Evolutionary conservation across 2,113 vertebrate genomes (phyloP).

Genomic region (Charadrius vociferus): DNA sequence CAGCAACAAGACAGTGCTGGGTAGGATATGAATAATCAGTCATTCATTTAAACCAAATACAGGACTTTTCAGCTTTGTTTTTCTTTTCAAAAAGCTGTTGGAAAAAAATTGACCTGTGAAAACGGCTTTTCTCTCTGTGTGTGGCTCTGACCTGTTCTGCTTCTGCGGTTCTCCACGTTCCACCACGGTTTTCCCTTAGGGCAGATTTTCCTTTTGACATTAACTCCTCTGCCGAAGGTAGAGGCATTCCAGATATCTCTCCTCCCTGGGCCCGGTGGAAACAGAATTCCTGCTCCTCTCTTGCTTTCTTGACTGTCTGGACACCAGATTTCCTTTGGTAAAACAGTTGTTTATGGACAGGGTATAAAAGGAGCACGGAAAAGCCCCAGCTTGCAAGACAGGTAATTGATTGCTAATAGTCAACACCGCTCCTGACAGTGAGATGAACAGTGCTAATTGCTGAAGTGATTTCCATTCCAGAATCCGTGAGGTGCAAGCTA

Average conservation of each 20-base stretch:
- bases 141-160: background rate
- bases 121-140: background rate
- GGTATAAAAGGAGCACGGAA: background rate
- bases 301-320: background rate
- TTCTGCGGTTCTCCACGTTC: background rate
- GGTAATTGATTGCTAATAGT: background rate
- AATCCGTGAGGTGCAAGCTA: background rate
- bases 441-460: background rate
- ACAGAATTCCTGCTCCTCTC: background rate
- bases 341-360: background rate
- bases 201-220: background rate
- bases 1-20: background rate
- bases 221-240: background rate
- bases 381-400: background rate
- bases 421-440: background rate
- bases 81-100: background rate
- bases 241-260: background rate
- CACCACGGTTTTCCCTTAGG: background rate
- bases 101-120: background rate
- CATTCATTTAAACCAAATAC: background rate
- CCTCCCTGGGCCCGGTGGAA: background rate
- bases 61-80: background rate
- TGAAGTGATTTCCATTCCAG: background rate
- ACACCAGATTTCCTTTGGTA: background rate
- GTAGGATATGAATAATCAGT: background rate